Evolutionary conservation across 2,113 vertebrate species (phyloP), one percentile per base, ranked within the genome.

Genomic region (Nanorana parkeri): DNA sequence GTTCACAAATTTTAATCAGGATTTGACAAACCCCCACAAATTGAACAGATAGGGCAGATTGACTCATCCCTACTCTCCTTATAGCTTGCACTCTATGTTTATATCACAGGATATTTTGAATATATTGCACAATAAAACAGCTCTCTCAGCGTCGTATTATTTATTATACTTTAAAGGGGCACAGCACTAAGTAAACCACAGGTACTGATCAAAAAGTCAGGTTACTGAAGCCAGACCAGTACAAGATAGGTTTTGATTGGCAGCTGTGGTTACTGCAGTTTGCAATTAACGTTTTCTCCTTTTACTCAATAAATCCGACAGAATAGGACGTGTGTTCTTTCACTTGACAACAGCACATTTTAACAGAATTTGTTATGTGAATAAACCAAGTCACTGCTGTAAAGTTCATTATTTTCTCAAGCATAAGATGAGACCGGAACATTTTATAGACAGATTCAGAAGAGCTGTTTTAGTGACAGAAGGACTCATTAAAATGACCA

Each of bases 361-460:
- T 28, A 79, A 68, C 29, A 65, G 36, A 78, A 60, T 80, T 29
- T 58, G 66, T 17, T 72, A 60, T 63, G 13, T 71, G 78, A 68
- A 80, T 73, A 81, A 65, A 41, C 51, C n/a, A 54, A 81, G 47
- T 81, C 47, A 66, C n/a, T 61, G 36, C 61, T 56, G 69, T 26
- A 66, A 81, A 75, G 63, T 80, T 80, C 78, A 80, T 80, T 80
- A 80, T 80, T 80, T 80, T 74, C 47, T 32, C 51, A 26, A 26
- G 26, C 61, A 65, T 81, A 67, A 36, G 54, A 74, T 56, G 21
- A 56, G 61, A 74, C 63, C 13, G 11, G 17, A 81, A 81, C 28
- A 73, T 51, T 81, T 81, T 81, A 47, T 56, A 81, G 80, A 81
- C 41, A 55, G 51, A 66, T 66, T 75, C 61, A 41, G 16, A 28